Conservation (phyloP, 2,888 invertebrate genomes). For the Polyommatus iphigenia region DNA sequence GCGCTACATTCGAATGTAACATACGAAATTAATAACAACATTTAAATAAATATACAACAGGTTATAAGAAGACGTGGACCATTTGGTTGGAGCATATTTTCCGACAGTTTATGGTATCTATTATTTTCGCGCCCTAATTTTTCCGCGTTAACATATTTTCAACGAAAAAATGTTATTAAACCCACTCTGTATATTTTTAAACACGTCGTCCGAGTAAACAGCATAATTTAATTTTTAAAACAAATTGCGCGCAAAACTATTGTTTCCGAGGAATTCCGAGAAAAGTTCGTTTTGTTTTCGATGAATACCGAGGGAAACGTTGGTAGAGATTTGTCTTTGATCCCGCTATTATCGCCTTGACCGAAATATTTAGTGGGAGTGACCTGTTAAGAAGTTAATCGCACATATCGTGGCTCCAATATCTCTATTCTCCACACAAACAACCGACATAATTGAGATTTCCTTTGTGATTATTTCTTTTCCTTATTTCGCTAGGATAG, state of each 20-base stretch:
- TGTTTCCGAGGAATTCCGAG: background rate
- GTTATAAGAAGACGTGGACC: background rate
- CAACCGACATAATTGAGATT: background rate
- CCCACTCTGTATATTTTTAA: conserved; percentile 8
- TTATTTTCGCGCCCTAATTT: background rate
- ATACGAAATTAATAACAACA: background rate
- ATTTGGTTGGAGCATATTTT: background rate
- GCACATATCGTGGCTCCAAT: background rate
- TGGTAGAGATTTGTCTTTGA: background rate
- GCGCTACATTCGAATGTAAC: background rate
- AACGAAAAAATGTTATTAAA: background rate
- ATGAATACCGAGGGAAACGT: background rate
- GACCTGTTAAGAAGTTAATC: conserved; percentile 11
- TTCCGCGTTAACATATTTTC: background rate
- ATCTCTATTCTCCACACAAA: background rate
- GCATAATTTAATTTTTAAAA: background rate
- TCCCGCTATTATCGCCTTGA: background rate
- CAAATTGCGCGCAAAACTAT: background rate
- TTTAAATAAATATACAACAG: background rate
- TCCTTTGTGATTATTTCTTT: background rate
- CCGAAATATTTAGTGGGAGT: background rate
- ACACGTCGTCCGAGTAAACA: background rate
- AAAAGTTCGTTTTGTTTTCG: background rate
- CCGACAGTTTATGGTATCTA: background rate
- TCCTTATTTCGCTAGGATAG: background rate